phyloP scores from a whole-genome alignment of 2,113 vertebrate genomes.

The Hypanus sabinus region DNA sequence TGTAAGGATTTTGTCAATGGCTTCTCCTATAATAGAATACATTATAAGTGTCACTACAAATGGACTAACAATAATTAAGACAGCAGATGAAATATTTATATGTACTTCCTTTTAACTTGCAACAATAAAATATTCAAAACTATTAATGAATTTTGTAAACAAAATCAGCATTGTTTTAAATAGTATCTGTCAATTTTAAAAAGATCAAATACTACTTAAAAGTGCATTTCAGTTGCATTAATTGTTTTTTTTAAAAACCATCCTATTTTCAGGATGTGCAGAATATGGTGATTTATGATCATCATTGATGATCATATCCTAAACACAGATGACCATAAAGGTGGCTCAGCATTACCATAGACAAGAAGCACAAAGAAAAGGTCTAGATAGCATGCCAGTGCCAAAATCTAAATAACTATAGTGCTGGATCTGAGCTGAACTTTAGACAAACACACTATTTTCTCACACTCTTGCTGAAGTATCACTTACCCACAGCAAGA shows the following conservation, averaged over 20 bases:
- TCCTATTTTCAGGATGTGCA: background rate
- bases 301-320: background rate
- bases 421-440: background rate
- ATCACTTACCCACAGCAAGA: background rate
- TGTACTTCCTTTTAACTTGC: background rate
- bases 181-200: background rate
- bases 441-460: background rate
- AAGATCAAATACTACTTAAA: background rate
- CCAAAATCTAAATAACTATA: background rate
- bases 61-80: background rate
- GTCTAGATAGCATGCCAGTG: background rate
- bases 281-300: background rate
- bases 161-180: background rate
- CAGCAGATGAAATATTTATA: background rate
- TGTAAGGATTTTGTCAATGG: conserved; percentile 91
- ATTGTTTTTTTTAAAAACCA: background rate
- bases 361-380: background rate
- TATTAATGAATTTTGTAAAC: background rate
- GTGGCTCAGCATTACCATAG: background rate
- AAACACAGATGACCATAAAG: background rate
- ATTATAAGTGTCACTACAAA: background rate
- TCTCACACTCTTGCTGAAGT: background rate
- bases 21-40: conserved; percentile 70
- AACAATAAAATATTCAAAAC: background rate
- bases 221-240: background rate